These are phyloP conservation scores for Gavia stellata DNA, from an alignment of 2,113 vertebrate genomes.

Conservation along the genomic window DNA sequence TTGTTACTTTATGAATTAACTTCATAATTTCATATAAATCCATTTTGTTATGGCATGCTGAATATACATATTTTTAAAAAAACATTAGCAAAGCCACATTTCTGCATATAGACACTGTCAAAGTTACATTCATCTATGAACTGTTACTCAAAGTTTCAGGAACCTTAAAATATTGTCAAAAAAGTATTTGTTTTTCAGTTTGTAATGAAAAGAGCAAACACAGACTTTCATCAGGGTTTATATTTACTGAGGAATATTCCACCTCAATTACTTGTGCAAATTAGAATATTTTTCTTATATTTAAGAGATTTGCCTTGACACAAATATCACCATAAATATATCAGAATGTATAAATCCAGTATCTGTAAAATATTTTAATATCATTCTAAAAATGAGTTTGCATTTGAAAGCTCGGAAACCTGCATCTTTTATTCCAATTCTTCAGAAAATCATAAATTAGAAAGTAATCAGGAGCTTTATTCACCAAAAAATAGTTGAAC, in stretches of 20 bases:
- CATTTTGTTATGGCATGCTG: background rate
- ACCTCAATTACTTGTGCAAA: background rate
- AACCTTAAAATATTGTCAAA: background rate
- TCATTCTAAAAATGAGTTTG: background rate
- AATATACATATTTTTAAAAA: background rate
- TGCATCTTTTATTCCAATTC: background rate
- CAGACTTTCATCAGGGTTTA: background rate
- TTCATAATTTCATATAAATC: background rate
- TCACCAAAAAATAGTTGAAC: background rate
- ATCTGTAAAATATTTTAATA: background rate
- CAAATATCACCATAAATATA: background rate
- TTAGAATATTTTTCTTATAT: background rate
- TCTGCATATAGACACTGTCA: background rate
- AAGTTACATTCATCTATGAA: background rate
- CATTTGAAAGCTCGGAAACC: background rate
- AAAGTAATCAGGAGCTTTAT: background rate
- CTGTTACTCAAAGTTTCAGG: background rate
- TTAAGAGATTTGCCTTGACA: background rate
- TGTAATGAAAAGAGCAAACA: background rate
- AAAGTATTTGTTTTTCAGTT: background rate
- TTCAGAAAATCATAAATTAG: background rate
- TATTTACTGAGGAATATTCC: background rate
- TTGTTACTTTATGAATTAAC: background rate
- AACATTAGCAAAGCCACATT: background rate
- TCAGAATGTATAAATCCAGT: background rate